These are phyloP conservation scores for Acomys russatus DNA, from an alignment of 2,797 vertebrate genomes.

Conservation along the genomic window DNA sequence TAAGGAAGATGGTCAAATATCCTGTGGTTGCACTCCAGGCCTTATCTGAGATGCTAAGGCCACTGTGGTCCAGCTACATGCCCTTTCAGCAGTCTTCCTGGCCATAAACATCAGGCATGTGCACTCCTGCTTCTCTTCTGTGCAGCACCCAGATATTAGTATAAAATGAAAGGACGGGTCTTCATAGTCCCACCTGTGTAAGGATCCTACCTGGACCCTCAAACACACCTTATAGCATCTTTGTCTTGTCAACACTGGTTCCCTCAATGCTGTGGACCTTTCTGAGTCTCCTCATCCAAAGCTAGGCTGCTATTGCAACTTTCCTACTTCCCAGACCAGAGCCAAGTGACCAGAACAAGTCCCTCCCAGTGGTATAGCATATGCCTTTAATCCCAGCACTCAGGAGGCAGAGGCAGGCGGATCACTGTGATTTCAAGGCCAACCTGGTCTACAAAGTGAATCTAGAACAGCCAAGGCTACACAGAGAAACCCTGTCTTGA, in stretches of 20 bases:
- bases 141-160: not conserved
- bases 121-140: not conserved
- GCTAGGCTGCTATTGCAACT: not conserved
- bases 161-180: not conserved
- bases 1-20: not conserved
- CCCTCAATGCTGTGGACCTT: not conserved
- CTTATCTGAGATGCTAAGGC: not conserved
- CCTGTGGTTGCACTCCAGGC: not conserved
- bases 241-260: not conserved
- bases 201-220: not conserved
- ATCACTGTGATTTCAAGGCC: too few relatives aligned
- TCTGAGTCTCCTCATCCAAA: not conserved
- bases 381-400: too few relatives aligned
- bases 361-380: not conserved
- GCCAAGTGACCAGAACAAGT: not conserved
- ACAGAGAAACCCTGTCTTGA: too few relatives aligned
- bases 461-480: too few relatives aligned
- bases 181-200: not conserved
- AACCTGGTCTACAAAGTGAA: too few relatives aligned
- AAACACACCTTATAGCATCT: not conserved
- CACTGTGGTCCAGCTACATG: not conserved
- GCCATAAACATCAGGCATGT: not conserved
- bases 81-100: not conserved
- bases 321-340: not conserved
- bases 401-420: too few relatives aligned